Conservation (phyloP, 2,888 invertebrate species). For the Nymphalis c-album region DNA sequence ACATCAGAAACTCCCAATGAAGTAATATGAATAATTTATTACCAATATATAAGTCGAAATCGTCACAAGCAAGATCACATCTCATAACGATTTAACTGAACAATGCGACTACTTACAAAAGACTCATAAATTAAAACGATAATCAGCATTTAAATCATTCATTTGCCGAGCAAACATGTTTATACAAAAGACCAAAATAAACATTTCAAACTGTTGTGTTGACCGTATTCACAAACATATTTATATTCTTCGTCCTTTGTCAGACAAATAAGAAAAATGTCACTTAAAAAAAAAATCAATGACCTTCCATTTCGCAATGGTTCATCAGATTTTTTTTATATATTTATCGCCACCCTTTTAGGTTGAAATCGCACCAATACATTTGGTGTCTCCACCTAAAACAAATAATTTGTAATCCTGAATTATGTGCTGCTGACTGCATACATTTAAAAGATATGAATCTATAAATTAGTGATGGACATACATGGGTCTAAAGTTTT, state of each 20-base stretch:
- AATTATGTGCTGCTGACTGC: constrained; percentile 81
- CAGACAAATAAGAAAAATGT: constrained; percentile 67
- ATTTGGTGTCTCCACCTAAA: constrained; percentile 77
- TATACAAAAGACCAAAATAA: constrained; percentile 59
- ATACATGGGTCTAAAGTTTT: constrained; percentile 41
- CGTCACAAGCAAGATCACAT: constrained; percentile 16
- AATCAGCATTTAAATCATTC: constrained; percentile 68
- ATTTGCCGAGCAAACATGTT: constrained; percentile 60
- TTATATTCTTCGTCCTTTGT: constrained; percentile 65
- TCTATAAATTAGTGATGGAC: constrained; percentile 71
- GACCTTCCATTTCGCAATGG: constrained; percentile 63
- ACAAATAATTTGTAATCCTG: constrained; percentile 82
- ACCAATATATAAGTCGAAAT: constrained; percentile 19
- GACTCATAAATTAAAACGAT: constrained; percentile 49
- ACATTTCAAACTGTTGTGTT: constrained; percentile 47
- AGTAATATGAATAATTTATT: background rate
- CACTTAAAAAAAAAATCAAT: constrained; percentile 48
- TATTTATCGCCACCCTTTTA: constrained; percentile 79
- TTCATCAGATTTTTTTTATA: constrained; percentile 67
- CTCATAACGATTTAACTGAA: constrained; percentile 26
- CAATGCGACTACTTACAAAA: constrained; percentile 43
- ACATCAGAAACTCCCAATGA: background rate
- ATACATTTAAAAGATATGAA: constrained; percentile 81
- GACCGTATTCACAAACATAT: constrained; percentile 61
- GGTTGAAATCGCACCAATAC: constrained; percentile 78